phyloP scores from a whole-genome alignment of 1,140 invertebrate genomes.

The Cylas formicarius region DNA sequence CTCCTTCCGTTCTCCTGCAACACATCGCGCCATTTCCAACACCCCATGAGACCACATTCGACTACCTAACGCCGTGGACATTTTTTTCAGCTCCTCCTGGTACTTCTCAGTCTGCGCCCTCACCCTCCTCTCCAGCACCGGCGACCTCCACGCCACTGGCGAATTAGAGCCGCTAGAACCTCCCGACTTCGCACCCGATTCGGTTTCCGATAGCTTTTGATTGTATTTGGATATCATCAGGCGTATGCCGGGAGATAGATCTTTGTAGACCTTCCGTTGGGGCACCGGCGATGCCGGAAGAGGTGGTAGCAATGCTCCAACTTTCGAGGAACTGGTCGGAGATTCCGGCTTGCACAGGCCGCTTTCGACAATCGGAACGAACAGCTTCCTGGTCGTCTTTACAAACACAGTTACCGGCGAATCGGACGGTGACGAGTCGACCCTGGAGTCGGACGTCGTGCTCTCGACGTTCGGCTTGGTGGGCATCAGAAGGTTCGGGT shows the following conservation, averaged over 20 bases:
- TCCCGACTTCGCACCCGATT: slow-evolving; percentile 39
- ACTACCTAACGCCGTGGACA: slow-evolving; percentile 21
- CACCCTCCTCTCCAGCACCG: slow-evolving; percentile 49
- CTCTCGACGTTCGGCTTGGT: neutral
- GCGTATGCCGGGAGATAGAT: slow-evolving; percentile 56
- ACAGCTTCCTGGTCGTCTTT: slow-evolving; percentile 69
- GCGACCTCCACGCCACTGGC: slow-evolving; percentile 53
- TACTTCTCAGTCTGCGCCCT: slow-evolving; percentile 50
- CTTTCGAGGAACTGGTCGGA: neutral
- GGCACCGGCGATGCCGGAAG: slow-evolving; percentile 50
- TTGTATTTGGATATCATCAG: slow-evolving; percentile 63
- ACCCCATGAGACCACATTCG: slow-evolving; percentile 19
- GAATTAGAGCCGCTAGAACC: slow-evolving; percentile 51
- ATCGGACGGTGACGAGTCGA: slow-evolving; percentile 19
- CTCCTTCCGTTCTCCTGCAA: slow-evolving; percentile 9
- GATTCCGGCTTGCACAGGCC: slow-evolving; percentile 12
- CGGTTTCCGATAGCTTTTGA: slow-evolving; percentile 35
- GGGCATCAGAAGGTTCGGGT: neutral
- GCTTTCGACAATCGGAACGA: slow-evolving; percentile 54
- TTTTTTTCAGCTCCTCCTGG: slow-evolving; percentile 45
- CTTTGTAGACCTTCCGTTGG: slow-evolving; percentile 46
- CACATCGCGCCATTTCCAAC: neutral
- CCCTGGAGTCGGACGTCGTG: neutral
- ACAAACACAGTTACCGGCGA: slow-evolving; percentile 54
- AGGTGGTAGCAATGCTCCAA: slow-evolving; percentile 40